Evolutionary conservation across 2,888 invertebrate genomes (phyloP), one percentile per base, ranked within the genome.

Genomic region (Dastarcus helophoroides): DNA sequence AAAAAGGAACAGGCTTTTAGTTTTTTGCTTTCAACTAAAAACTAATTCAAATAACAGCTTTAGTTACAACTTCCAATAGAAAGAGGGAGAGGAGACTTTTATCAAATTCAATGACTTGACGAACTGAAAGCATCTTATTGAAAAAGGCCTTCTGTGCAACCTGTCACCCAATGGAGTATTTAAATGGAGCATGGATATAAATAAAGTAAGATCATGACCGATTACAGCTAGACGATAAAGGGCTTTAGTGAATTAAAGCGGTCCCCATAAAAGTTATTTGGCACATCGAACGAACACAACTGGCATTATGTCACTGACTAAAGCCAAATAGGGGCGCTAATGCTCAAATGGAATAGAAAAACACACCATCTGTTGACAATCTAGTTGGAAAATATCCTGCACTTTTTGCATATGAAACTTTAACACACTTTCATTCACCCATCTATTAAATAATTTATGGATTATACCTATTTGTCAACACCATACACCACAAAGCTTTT

Each of bases 301-400:
- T 53, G 53, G 47, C 50, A 43, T 38, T 40, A 36, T 43, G 47
- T 49, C 47, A 47, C 32, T 42, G 43, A n/a, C 31, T 22, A 10
- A 7, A 15, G 33, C 14, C 19, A 34, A 32, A 22, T 34, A 38
- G 47, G 59, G 58, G 58, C 54, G 57, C 54, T 63, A 62, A 63
- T 60, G 61, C 58, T 56, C 51, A 62, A 63, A 63, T 62, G 62
- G 62, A 57, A 62, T 53, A 63, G 62, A 62, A 63, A 62, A 63
- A 60, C 56, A 47, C 56, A 62, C 62, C 63, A 63, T 63, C 63
- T 63, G 63, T 56, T 62, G 57, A 56, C 60, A 60, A 62, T 62
- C 59, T 50, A 50, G 41, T 36, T 36, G 43, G 36, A 41, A 51
- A 51, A 46, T 47, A 35, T 41, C 34, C 31, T 39, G 40, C 35